Base-by-base conservation (phyloP, 2,888 invertebrate species). In the Drosophila meridionalis region DNA sequence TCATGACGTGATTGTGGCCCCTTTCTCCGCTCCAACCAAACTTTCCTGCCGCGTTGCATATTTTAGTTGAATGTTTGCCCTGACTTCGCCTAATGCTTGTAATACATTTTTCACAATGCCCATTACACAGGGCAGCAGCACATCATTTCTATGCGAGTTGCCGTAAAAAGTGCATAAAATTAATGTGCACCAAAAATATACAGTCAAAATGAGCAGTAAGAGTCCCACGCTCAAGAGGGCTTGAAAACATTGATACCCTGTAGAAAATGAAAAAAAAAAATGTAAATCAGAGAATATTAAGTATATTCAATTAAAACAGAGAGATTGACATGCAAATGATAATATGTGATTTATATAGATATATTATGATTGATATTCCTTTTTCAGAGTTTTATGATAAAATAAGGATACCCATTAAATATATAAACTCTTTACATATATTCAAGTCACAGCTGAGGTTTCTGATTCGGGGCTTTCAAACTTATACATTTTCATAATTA, bases 101-200 rank as follows among this genome's bases (percentile, higher is more conserved):
- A 70, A 67, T 83, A 83, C 56, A 67, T 73, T 69, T 69, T 69
- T 56, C 58, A 73, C 87, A 78, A 72, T 76, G 67, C 55, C 73
- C 82, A 79, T 83, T 75, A 59, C 36, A 12, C 38, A 11, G 63
- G 50, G 59, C 14, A 55, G 55, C 62, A 83, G 55, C 58, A 69
- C 79, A 79, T 79, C 72, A 87, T 87, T 83, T 79, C 84, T 87
- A 87, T 89, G 76, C 81, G 69, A 78, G 63, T 62, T 78, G 71
- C 78, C 69, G 72, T 80, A 80, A 85, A 85, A 79, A 81, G 69
- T 89, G 87, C 87, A 89, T 87, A 74, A 88, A 84, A 86, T 83
- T 74, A 88, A 88, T 83, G 80, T 76, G 81, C 74, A 75, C 80
- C 52, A 60, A 83, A 82, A 69, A 58, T 48, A 53, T 50, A 73